These are phyloP conservation scores for Drosophila siamana DNA, from an alignment of 2,888 invertebrate genomes.

Conservation along the genomic window DNA sequence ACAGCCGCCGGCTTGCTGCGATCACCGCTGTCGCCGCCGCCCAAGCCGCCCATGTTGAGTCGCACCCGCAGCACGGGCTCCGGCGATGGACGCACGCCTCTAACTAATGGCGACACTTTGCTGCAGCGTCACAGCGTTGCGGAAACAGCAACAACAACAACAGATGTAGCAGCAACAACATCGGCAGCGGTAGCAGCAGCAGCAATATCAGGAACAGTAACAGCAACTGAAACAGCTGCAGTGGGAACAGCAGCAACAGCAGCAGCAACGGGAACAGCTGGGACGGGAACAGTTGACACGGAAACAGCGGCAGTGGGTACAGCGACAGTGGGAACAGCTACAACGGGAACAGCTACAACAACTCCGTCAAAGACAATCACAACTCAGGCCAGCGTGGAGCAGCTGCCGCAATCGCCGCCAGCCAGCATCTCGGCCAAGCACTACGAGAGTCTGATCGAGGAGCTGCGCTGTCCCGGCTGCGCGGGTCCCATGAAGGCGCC, in stretches of 20 bases:
- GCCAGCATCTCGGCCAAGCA: constrained; percentile 63
- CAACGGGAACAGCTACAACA: constrained; percentile 6
- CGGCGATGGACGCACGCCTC: constrained; percentile 63
- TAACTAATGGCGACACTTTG: constrained; percentile 42
- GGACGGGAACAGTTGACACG: background rate
- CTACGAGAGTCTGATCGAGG: constrained; percentile 84
- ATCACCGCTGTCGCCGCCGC: constrained; percentile 78
- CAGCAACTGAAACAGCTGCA: background rate
- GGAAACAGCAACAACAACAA: constrained; percentile 18
- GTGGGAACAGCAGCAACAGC: background rate
- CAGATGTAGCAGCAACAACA: background rate
- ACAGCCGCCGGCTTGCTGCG: constrained; percentile 49
- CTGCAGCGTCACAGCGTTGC: constrained; percentile 44
- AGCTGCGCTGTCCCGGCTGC: constrained; percentile 85
- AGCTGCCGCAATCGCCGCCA: constrained; percentile 3
- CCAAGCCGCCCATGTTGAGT: constrained; percentile 82
- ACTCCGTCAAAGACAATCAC: background rate
- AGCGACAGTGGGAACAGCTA: background rate
- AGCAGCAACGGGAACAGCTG: background rate
- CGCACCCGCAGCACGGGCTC: constrained; percentile 80
- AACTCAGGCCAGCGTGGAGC: constrained; percentile 1
- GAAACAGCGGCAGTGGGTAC: background rate
- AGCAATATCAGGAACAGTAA: constrained; percentile 2
- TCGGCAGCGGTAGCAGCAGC: constrained; percentile 1
- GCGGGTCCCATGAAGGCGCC: constrained; percentile 84